Evolutionary conservation across 2,797 vertebrate genomes (phyloP).

Genomic region (Enoplosus armatus): DNA sequence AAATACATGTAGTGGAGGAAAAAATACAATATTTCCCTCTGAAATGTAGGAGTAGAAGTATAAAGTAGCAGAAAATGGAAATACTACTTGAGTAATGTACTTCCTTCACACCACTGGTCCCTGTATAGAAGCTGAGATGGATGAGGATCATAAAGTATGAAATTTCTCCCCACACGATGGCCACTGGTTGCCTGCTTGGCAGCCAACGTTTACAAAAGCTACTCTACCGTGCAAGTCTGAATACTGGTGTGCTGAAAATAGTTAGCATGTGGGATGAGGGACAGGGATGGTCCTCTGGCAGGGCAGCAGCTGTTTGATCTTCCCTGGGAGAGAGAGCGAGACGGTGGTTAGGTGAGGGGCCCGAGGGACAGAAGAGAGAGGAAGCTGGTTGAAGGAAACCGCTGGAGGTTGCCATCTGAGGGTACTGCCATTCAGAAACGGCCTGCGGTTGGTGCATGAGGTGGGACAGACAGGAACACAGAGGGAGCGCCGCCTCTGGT

Average conservation of each 20-base stretch:
- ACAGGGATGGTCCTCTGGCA: slow-evolving; percentile 66
- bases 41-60: background rate
- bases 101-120: background rate
- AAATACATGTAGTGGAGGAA: background rate
- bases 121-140: slow-evolving; percentile 4
- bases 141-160: slow-evolving; percentile 29
- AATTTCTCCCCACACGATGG: slow-evolving; percentile 27
- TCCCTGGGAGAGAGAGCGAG: slow-evolving; percentile 54
- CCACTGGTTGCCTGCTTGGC: slow-evolving; percentile 39
- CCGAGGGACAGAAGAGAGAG: slow-evolving; percentile 56
- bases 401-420: slow-evolving; percentile 61
- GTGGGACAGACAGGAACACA: slow-evolving; percentile 56
- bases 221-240: slow-evolving; percentile 54
- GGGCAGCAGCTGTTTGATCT: slow-evolving; percentile 66
- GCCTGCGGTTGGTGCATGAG: slow-evolving; percentile 60
- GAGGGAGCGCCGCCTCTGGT: slow-evolving; percentile 49
- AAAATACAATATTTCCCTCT: background rate
- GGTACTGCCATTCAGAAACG: slow-evolving; percentile 59
- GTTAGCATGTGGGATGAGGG: slow-evolving; percentile 63
- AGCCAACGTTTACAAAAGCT: slow-evolving; percentile 63
- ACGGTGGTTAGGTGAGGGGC: slow-evolving; percentile 75
- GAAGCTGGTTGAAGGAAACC: slow-evolving; percentile 64
- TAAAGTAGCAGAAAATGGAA: background rate
- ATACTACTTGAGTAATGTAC: background rate
- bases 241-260: slow-evolving; percentile 73